Percentiles rank a stretch among this genome's conserved stretches.
These are phyloP conservation scores for Mesorhabditis belari DNA, from an alignment of 2,888 invertebrate genomes.

Conservation along the genomic window DNA sequence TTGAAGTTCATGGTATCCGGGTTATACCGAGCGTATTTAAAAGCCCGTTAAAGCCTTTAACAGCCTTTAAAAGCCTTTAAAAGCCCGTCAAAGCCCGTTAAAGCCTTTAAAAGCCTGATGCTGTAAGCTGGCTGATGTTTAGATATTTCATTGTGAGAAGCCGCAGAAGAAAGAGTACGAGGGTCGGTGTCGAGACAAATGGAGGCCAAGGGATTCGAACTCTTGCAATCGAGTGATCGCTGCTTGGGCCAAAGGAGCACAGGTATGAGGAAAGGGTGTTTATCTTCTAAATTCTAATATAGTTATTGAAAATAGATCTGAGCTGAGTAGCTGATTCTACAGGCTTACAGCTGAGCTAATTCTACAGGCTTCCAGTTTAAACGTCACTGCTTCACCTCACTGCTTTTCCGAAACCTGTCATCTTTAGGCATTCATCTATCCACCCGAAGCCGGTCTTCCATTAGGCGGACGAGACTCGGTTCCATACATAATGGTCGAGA, in stretches of 20 bases:
- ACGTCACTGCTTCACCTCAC: not conserved
- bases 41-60: too few relatives aligned
- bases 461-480: not conserved
- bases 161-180: conserved; percentile 48
- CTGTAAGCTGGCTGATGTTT: not conserved
- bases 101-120: not conserved
- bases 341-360: too few relatives aligned
- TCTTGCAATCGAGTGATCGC: conserved; percentile 78
- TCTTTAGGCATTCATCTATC: not conserved
- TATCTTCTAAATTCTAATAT: too few relatives aligned
- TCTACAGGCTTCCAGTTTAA: too few relatives aligned
- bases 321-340: too few relatives aligned
- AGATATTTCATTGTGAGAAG: conserved; percentile 17
- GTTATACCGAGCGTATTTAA: too few relatives aligned
- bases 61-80: too few relatives aligned
- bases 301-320: too few relatives aligned
- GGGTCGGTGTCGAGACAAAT: conserved; percentile 73
- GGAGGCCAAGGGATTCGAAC: conserved; percentile 71
- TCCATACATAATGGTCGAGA: not conserved
- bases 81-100: too few relatives aligned
- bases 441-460: not conserved
- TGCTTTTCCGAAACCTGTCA: not conserved
- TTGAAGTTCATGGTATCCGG: too few relatives aligned
- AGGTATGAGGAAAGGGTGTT: too few relatives aligned
- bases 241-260: conserved; percentile 98